These are phyloP conservation scores for Calcarius lapponicus DNA, from an alignment of 2,797 vertebrate genomes.

Conservation along the genomic window DNA sequence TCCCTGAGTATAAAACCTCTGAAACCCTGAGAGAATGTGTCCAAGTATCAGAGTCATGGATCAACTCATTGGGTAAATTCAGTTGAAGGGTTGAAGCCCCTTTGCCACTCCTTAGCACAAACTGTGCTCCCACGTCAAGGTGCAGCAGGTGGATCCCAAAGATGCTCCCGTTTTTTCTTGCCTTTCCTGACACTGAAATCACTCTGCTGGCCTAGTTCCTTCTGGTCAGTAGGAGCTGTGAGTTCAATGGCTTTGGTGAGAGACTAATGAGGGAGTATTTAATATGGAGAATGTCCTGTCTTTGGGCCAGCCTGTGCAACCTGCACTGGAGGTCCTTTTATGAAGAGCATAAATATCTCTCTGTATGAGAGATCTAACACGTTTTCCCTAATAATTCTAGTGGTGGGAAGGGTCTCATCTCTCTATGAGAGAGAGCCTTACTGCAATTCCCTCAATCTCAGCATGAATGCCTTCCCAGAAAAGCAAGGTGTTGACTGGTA, in stretches of 20 bases:
- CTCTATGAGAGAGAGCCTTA: not conserved
- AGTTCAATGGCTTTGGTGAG: not conserved
- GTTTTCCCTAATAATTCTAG: not conserved
- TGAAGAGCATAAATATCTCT: not conserved
- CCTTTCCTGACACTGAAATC: not conserved
- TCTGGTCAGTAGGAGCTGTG: not conserved
- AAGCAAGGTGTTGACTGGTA: not conserved
- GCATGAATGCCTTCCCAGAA: not conserved
- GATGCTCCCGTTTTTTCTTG: not conserved
- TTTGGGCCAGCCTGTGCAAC: not conserved
- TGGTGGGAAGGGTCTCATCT: not conserved
- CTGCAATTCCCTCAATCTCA: not conserved
- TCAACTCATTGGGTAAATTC: not conserved
- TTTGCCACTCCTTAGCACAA: not conserved
- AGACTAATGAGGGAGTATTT: not conserved
- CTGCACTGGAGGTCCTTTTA: not conserved
- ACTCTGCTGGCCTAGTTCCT: not conserved
- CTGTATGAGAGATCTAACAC: not conserved
- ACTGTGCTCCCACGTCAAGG: not conserved
- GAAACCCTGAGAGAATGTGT: not conserved
- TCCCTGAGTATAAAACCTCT: not conserved
- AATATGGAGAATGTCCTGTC: not conserved
- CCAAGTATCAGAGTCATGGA: rapidly evolving
- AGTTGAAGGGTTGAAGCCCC: not conserved
- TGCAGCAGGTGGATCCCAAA: not conserved